These are phyloP conservation scores for Urechis unicinctus DNA, from an alignment of 2,888 invertebrate genomes.

Conservation along the genomic window DNA sequence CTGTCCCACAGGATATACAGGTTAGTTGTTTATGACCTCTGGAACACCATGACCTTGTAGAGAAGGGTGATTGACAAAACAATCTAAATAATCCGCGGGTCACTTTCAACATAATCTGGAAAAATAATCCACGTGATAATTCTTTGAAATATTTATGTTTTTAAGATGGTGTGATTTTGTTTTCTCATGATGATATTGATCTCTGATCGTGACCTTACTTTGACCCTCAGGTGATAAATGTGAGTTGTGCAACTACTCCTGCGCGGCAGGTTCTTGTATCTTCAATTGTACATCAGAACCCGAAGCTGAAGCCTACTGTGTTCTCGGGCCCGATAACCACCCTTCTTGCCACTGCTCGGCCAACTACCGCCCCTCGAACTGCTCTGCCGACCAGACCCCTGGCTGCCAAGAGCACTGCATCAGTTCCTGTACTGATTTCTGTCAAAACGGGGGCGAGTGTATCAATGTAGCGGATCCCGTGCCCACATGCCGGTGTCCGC, in stretches of 20 bases:
- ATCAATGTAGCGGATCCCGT: background rate
- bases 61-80: too few species aligned
- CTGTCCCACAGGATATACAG: slow-evolving; percentile 12
- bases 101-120: too few species aligned
- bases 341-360: background rate
- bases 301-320: background rate
- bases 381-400: background rate
- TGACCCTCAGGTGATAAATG: too few species aligned
- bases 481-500: background rate
- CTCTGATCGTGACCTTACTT: too few species aligned
- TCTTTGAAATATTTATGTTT: too few species aligned
- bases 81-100: too few species aligned
- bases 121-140: too few species aligned
- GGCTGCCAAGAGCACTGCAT: background rate
- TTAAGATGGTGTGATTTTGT: too few species aligned
- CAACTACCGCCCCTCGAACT: background rate
- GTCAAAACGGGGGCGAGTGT: slow-evolving; percentile 5
- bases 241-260: too few species aligned
- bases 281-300: too few species aligned
- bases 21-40: background rate
- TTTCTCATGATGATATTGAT: too few species aligned
- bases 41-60: slow-evolving; percentile 1
- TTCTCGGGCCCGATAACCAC: background rate
- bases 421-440: background rate
- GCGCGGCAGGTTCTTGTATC: too few species aligned